phyloP scores from a whole-genome alignment of 2,113 vertebrate genomes.

The Nipponia nippon region DNA sequence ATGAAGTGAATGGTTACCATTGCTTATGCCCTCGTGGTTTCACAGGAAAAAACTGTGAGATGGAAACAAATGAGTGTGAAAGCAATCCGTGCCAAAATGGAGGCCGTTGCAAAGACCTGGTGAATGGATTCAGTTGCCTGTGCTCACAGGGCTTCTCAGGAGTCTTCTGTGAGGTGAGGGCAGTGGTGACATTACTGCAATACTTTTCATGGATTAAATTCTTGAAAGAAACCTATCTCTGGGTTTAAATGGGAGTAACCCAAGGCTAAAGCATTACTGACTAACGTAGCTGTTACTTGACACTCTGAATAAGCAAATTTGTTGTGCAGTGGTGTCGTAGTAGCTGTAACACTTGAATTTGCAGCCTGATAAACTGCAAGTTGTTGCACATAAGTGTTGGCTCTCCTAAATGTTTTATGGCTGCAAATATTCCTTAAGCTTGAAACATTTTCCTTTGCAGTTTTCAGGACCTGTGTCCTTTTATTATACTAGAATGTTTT shows the following conservation, averaged over 20 bases:
- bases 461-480: not conserved
- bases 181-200: not conserved
- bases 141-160: conserved; percentile 85
- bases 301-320: conserved; percentile 38
- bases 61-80: conserved; percentile 76
- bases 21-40: conserved; percentile 85
- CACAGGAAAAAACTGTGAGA: conserved; percentile 87
- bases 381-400: not conserved
- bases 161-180: conserved; percentile 86
- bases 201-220: not conserved
- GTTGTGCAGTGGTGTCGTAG: not conserved
- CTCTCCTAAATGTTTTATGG: not conserved
- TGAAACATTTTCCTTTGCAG: not conserved
- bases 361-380: not conserved
- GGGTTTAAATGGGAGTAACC: conserved; percentile 16
- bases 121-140: conserved; percentile 81
- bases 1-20: conserved; percentile 77
- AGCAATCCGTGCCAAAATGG: conserved; percentile 84
- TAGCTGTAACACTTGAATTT: not conserved
- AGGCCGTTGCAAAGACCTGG: conserved; percentile 79
- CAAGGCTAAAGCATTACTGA: not conserved
- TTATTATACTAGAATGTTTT: not conserved
- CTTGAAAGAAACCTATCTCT: not conserved
- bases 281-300: not conserved
- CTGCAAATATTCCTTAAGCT: not conserved